A percentile compares a stretch with the other conserved stretches of the same genome.
These are phyloP conservation scores for Drosophila ezoana DNA, from an alignment of 2,888 invertebrate genomes.

Conservation along the genomic window DNA sequence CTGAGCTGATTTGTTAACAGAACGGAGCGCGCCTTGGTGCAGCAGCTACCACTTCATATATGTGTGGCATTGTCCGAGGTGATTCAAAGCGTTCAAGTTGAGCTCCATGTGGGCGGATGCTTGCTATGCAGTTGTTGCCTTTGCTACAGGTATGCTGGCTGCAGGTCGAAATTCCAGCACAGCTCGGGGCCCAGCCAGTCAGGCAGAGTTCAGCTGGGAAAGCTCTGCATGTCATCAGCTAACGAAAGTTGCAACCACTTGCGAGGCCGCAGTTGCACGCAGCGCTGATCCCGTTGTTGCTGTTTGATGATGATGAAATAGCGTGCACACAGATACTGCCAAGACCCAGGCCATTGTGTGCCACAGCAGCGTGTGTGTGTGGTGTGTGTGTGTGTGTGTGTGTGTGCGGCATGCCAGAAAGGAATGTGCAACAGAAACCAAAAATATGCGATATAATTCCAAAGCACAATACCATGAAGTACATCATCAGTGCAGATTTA, in stretches of 20 bases:
- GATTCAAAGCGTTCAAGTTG: conserved; percentile 37
- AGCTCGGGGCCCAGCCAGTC: neutral
- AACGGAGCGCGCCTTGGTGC: neutral
- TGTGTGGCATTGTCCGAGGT: conserved; percentile 31
- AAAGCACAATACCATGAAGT: conserved; percentile 81
- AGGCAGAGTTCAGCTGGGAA: conserved; percentile 17
- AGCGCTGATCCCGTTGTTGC: conserved; percentile 40
- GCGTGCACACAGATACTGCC: conserved; percentile 65
- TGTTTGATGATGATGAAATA: conserved; percentile 79
- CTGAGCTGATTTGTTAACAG: conserved; percentile 43
- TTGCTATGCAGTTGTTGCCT: conserved; percentile 16
- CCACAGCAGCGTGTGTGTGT: neutral
- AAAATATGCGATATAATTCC: conserved; percentile 82
- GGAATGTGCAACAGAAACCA: conserved; percentile 81
- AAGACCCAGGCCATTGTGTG: conserved; percentile 4
- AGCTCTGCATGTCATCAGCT: conserved; percentile 76
- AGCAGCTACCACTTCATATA: conserved; percentile 23
- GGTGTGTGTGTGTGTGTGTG: conserved; percentile 29
- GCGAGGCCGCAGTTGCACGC: conserved; percentile 44
- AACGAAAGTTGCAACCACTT: conserved; percentile 66
- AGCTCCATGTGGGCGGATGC: conserved; percentile 5
- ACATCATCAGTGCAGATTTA: conserved; percentile 83
- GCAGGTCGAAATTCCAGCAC: conserved; percentile 52
- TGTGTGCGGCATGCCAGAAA: conserved; percentile 68
- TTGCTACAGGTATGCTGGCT: conserved; percentile 22